Percentiles rank a stretch among this genome's conserved stretches.
phyloP scores from a whole-genome alignment of 2,888 invertebrate species.

The Harmothoe impar region DNA sequence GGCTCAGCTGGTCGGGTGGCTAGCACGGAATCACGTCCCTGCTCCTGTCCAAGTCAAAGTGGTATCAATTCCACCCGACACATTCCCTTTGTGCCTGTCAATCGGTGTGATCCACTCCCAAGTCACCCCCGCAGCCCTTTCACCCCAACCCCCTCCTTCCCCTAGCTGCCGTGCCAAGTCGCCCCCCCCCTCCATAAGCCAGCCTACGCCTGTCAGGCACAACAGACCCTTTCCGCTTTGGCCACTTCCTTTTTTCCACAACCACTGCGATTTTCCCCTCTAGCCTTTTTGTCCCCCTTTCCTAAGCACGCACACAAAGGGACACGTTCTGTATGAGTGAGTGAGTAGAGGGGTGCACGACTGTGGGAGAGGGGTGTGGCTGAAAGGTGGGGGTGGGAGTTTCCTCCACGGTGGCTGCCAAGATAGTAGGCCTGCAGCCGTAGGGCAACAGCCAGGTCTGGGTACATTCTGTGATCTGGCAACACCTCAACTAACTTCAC shows the following conservation, averaged over 20 bases:
- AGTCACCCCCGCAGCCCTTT: neutral
- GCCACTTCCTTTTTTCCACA: neutral
- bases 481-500: neutral
- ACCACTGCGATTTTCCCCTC: neutral
- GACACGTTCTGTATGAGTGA: no score
- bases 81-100: conserved; percentile 1
- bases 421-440: neutral
- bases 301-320: neutral
- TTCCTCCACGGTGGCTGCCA: neutral
- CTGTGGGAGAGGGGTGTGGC: neutral
- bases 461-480: conserved; percentile 14
- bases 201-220: neutral
- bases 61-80: neutral
- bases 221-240: neutral
- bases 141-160: neutral
- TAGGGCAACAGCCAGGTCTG: neutral
- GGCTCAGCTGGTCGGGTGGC: no score
- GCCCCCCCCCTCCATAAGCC: neutral
- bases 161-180: no score
- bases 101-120: neutral
- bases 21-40: no score
- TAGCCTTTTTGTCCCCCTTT: neutral
- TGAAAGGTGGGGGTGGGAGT: neutral
- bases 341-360: neutral
- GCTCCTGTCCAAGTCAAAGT: neutral